Evolutionary conservation across 64 coral and sea anemone species (phyloP), one percentile per base, ranked within the genome.

Genomic region (Cladopsammia gracilis): DNA sequence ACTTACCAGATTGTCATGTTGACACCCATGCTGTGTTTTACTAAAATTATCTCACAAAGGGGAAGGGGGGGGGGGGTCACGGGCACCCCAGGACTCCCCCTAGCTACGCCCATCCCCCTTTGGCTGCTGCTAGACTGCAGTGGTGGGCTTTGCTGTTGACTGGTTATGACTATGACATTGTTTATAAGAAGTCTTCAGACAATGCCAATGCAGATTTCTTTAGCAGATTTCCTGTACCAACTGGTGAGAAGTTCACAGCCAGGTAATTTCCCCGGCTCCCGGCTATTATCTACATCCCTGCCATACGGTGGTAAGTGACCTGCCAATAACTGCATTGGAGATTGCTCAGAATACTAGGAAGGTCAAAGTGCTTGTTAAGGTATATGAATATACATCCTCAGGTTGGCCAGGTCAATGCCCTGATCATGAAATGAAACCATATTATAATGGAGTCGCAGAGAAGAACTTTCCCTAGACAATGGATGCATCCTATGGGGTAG

Each of bases 111-210:
- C n/a, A n/a, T n/a, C n/a, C n/a, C 8, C 48, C 83, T 7, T 20
- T 71, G 10, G 16, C 47, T 5, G 73, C 47, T 19, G 46, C 73
- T 16, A 12, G 46, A 5, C 49, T 86, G 64, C 83, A 71, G 19
- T 6, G 83, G 9, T 86, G 64, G 58, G 83, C 64, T 69, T 25
- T 71, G 5, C 48, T 86, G 7, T 13, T 70, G 48, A 44, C 83
- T 67, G 64, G 60, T 0, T 86, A 67, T 70, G 26, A 86, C 23
- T 86, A 48, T 69, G 64, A 69, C 60, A 86, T 71, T 34, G 7
- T 60, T 16, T 60, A 60, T 15, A 60, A 60, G 16, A 4, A 60
- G 3, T 66, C 4, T 66, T 19, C 64, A 66, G 64, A 66, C 15
- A 66, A 66, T 22, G 68, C 68, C 4, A 71, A 71, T 71, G 68